A percentile compares a stretch with the other conserved stretches of the same genome.
phyloP scores from a whole-genome alignment of 2,113 vertebrate species.

The Globicephala melas region DNA sequence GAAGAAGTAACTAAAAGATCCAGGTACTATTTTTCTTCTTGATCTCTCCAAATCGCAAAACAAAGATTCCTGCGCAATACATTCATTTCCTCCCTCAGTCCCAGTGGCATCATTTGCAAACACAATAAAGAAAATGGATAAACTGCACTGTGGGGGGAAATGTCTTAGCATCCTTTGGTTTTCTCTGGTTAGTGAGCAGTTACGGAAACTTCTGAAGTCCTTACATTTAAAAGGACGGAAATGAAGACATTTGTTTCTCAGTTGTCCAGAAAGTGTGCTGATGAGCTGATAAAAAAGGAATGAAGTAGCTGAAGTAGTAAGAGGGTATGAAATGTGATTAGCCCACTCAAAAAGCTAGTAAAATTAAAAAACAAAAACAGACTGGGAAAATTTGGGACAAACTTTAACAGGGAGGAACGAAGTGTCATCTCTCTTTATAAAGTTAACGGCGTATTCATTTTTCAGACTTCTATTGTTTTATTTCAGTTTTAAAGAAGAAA shows the following conservation, averaged over 20 bases:
- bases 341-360: conserved; percentile 7
- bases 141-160: background rate
- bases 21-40: conserved; percentile 29
- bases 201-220: background rate
- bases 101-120: conserved; percentile 39
- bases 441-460: conserved; percentile 38
- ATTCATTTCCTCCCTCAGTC: conserved; percentile 46
- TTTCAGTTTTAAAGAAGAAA: conserved; percentile 41
- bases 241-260: background rate
- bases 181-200: background rate
- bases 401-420: background rate
- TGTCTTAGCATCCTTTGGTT: background rate
- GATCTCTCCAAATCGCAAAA: conserved; percentile 40
- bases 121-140: conserved; percentile 48
- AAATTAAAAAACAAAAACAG: background rate
- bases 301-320: background rate
- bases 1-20: background rate
- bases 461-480: conserved; percentile 20
- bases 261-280: background rate
- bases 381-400: conserved; percentile 22
- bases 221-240: background rate
- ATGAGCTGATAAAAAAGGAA: background rate
- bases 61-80: background rate
- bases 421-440: conserved; percentile 24
- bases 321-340: background rate